A percentile compares a stretch with the other conserved stretches of the same genome.
Evolutionary conservation across 1,140 invertebrate species (phyloP).

Genomic region (Cecropterus lyciades): DNA sequence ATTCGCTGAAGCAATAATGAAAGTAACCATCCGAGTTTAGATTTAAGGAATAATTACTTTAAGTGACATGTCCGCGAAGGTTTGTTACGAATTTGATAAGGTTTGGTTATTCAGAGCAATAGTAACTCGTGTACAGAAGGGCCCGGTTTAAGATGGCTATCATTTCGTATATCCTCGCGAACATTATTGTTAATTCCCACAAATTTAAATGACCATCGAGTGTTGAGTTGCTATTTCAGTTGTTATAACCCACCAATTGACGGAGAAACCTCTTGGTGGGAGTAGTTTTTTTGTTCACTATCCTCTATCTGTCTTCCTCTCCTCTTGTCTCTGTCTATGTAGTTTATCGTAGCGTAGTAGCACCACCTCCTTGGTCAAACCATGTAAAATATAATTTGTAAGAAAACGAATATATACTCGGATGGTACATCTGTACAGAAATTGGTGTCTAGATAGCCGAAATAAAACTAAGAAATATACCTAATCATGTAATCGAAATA

Average conservation of each 20-base stretch:
- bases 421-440: no score
- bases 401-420: background rate
- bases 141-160: background rate
- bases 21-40: slow-evolving; percentile 22
- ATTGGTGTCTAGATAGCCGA: slow-evolving; percentile 6
- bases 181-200: slow-evolving; percentile 17
- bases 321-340: slow-evolving; percentile 1
- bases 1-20: slow-evolving; percentile 25
- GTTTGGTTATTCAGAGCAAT: background rate
- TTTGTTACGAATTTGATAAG: slow-evolving; percentile 9
- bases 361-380: background rate
- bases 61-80: slow-evolving; percentile 17
- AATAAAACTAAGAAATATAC: background rate
- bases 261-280: slow-evolving; percentile 1
- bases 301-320: slow-evolving; percentile 2
- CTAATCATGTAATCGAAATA: no score
- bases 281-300: background rate
- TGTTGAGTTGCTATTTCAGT: background rate
- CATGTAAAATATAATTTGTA: slow-evolving; percentile 9
- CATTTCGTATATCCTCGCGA: slow-evolving; percentile 8
- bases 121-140: slow-evolving; percentile 5
- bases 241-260: slow-evolving; percentile 9
- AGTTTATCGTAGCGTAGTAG: slow-evolving; percentile 14
- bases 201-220: background rate
- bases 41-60: slow-evolving; percentile 10